Evolutionary conservation across 2,113 vertebrate species (phyloP).

Genomic region (Tragulus kanchil): DNA sequence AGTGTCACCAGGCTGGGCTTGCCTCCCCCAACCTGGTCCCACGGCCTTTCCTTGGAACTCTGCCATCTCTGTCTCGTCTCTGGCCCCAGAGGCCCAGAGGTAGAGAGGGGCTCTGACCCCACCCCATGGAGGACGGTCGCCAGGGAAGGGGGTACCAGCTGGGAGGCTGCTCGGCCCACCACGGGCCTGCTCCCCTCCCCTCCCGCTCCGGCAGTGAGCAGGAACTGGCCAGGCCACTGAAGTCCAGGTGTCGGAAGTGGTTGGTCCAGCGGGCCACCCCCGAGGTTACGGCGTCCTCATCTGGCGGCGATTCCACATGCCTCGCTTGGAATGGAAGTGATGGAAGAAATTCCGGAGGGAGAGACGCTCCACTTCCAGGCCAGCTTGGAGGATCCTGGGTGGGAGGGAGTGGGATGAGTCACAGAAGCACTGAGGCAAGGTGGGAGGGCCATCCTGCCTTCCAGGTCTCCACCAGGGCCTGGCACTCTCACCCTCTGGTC

Average conservation of each 20-base stretch:
- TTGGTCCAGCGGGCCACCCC: neutral
- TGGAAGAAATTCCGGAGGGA: conserved; percentile 96
- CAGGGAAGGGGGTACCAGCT: neutral
- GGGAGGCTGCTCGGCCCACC: neutral
- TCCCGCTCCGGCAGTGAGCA: neutral
- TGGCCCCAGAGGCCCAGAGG: neutral
- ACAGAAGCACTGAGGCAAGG: neutral
- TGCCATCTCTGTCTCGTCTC: neutral
- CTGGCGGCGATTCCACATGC: conserved; percentile 96
- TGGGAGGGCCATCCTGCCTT: neutral
- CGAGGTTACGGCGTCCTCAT: conserved; percentile 71
- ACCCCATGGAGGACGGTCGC: neutral
- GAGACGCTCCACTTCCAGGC: conserved; percentile 96
- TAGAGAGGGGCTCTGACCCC: neutral
- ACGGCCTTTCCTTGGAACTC: neutral
- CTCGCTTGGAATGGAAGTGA: conserved; percentile 95
- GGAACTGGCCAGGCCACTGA: neutral
- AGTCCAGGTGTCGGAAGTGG: neutral
- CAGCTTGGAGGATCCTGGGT: conserved; percentile 92
- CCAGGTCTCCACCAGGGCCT: neutral
- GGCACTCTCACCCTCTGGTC: neutral
- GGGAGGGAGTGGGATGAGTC: neutral
- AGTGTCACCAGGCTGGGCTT: neutral
- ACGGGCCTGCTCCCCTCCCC: neutral
- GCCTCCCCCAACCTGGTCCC: neutral